phyloP scores from a whole-genome alignment of 1,140 invertebrate species.

The Steinernema khuongi region DNA sequence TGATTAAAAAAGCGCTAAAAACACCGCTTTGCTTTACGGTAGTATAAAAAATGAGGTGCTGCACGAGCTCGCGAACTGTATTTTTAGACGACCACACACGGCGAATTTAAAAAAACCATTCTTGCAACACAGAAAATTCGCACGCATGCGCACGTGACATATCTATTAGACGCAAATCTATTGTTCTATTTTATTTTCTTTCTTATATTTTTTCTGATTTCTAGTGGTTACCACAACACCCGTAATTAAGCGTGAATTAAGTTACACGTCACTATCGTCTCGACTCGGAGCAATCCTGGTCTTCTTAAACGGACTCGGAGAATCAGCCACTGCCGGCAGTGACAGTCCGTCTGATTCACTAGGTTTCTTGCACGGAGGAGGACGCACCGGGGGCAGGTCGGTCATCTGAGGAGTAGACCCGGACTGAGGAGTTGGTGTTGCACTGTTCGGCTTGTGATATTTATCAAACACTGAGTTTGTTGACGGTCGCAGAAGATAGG shows the following conservation, averaged over 20 bases:
- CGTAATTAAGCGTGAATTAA: too few relatives aligned
- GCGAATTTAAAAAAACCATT: too few relatives aligned
- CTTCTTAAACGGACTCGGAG: not conserved
- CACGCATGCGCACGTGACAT: too few relatives aligned
- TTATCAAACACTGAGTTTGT: constrained; percentile 35
- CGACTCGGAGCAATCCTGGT: not conserved
- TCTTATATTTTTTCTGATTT: not conserved
- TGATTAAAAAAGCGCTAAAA: too few relatives aligned
- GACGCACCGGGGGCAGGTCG: not conserved
- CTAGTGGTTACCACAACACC: not conserved
- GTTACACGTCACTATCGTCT: too few relatives aligned
- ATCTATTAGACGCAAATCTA: too few relatives aligned
- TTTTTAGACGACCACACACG: not conserved
- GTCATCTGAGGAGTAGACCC: not conserved
- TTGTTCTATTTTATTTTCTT: not conserved
- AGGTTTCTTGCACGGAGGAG: not conserved
- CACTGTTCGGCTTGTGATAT: constrained; percentile 17
- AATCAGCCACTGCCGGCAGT: not conserved
- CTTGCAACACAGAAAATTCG: too few relatives aligned
- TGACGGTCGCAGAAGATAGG: constrained; percentile 34
- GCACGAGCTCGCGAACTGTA: not conserved
- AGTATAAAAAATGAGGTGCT: too few relatives aligned
- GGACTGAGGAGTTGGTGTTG: not conserved
- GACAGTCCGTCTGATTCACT: not conserved
- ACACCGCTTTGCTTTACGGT: too few relatives aligned